Evolutionary conservation across 2,797 vertebrate species (phyloP), one percentile per base, ranked within the genome.

Genomic region (Sparidentex hasta): DNA sequence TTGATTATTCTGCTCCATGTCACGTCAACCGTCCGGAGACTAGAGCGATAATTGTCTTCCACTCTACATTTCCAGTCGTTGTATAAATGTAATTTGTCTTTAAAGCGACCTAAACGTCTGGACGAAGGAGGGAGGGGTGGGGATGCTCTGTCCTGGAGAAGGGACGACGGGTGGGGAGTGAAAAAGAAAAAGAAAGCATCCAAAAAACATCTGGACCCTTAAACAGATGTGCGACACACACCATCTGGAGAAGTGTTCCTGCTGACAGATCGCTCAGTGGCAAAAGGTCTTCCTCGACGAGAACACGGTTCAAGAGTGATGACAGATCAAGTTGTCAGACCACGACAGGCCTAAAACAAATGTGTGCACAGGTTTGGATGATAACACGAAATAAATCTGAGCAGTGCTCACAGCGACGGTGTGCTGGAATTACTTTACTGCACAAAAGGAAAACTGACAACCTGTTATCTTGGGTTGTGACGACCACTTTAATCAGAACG

Each of bases 131-230:
- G 83, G 56, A 3, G 7, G 25, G 54, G 64, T 1, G 7, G 27
- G 54, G 64, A 76, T 81, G 67, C 74, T 81, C 81, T 74, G 46
- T 54, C 46, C 66, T 81, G 71, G 51, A 67, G 67, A 58, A 23
- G 78, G 27, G 84, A 84, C 50, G 33, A 64, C 33, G 47, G 54
- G 67, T 68, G 54, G 62, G 69, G 78, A 74, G 81, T 71, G 74
- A 66, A 78, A 87, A 80, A 38, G 33, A 68, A n/a, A n/a, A n/a
- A n/a, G n/a, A n/a, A n/a, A n/a, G 89, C 79, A 76, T 87, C 76
- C 75, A 64, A 91, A 72, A 85, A 91, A 93, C 93, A 95, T 94
- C 92, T 95, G 92, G 89, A 90, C 43, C 71, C 78, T 87, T 78
- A 50, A 82, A 81, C 85, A 93, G 90, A 91, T 84, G 88, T 85